These are phyloP conservation scores for Euzophera pinguis DNA, from an alignment of 2,888 invertebrate species.

Conservation along the genomic window DNA sequence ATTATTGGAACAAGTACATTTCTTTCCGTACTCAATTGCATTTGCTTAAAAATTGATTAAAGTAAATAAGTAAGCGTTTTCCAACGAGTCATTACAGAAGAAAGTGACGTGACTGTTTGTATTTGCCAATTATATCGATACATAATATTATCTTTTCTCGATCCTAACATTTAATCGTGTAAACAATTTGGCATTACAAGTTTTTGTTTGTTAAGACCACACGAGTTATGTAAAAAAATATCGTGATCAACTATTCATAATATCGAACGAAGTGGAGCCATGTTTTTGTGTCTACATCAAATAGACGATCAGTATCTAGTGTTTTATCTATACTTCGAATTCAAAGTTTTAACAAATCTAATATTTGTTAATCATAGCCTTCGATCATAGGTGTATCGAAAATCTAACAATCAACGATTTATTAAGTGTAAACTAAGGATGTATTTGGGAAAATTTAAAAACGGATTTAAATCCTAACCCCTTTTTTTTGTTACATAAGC, in stretches of 20 bases:
- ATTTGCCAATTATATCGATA: not conserved
- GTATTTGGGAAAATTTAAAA: too few species aligned
- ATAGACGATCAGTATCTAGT: not conserved
- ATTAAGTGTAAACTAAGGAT: too few species aligned
- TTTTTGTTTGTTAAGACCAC: slow-evolving; percentile 32
- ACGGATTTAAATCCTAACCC: too few species aligned
- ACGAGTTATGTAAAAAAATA: slow-evolving; percentile 36
- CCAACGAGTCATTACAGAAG: not conserved
- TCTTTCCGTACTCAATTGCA: too few species aligned
- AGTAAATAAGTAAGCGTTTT: not conserved
- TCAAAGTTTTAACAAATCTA: not conserved
- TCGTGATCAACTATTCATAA: slow-evolving; percentile 49
- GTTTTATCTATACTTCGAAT: not conserved
- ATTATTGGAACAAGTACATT: too few species aligned
- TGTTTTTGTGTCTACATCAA: slow-evolving; percentile 17
- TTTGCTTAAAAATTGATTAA: too few species aligned
- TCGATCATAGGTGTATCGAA: too few species aligned
- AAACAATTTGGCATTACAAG: slow-evolving; percentile 6
- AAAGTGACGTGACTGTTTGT: not conserved
- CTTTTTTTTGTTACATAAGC: too few species aligned
- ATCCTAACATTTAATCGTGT: slow-evolving; percentile 2
- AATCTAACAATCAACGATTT: too few species aligned
- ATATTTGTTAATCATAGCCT: not conserved
- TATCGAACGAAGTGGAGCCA: slow-evolving; percentile 24
- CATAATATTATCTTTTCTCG: not conserved